These are phyloP conservation scores for Perccottus glenii DNA, from an alignment of 2,113 vertebrate species.

Conservation along the genomic window DNA sequence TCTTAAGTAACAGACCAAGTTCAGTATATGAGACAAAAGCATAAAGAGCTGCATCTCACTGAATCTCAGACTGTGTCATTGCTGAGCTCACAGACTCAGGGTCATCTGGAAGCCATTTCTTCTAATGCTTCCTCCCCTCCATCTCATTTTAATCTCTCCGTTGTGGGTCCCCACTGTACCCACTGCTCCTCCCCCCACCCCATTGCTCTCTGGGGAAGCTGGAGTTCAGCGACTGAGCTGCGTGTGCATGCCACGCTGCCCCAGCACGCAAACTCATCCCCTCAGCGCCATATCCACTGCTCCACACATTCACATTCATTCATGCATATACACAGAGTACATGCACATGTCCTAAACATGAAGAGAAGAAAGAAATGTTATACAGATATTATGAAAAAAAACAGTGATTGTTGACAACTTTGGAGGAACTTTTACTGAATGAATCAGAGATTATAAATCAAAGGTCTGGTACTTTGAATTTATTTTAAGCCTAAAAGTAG, in stretches of 20 bases:
- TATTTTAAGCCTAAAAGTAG: slow-evolving; percentile 5
- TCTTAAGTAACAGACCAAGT: background rate
- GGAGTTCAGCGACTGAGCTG: slow-evolving; percentile 75
- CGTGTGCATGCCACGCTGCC: slow-evolving; percentile 71
- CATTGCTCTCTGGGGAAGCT: slow-evolving; percentile 73
- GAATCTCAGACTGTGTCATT: slow-evolving; percentile 51
- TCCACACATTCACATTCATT: slow-evolving; percentile 56
- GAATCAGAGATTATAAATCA: background rate
- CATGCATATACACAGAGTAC: background rate
- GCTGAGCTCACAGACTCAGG: slow-evolving; percentile 67
- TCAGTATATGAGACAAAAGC: background rate
- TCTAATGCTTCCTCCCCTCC: slow-evolving; percentile 66
- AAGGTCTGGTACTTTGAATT: slow-evolving; percentile 5
- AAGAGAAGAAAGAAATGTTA: slow-evolving; percentile 54
- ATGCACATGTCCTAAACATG: background rate
- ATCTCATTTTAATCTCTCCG: slow-evolving; percentile 81
- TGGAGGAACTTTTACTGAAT: too few species aligned
- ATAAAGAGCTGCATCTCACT: slow-evolving; percentile 31
- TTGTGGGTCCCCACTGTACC: slow-evolving; percentile 36
- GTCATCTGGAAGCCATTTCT: slow-evolving; percentile 85
- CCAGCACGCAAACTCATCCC: slow-evolving; percentile 80
- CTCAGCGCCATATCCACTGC: slow-evolving; percentile 22
- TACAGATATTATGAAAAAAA: slow-evolving; percentile 12
- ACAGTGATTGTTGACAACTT: background rate
- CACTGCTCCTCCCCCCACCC: too few species aligned